Base-by-base conservation (phyloP, 2,797 vertebrate species). In the Myoxocephalus aenaeus region DNA sequence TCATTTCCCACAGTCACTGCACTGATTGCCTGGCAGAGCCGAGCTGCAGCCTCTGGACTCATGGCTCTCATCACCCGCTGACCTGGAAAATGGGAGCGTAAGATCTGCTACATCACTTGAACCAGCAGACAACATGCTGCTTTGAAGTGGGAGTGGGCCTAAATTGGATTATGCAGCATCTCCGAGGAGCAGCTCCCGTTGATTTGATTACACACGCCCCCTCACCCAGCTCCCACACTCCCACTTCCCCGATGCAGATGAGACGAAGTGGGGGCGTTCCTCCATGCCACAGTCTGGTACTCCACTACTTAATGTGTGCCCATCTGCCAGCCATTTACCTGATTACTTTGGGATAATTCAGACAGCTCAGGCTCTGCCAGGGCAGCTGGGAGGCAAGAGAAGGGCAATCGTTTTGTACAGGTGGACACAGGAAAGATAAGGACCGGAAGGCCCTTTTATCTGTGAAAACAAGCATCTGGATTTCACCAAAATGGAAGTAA, bases 131-230 rank as follows among this genome's bases (percentile, higher is more conserved):
- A 85, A 89, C 88, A 84, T 81, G 90, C 84, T 86, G 84, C 92
- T 92, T 95, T 94, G 92, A 94, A 94, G 92, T 90, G 88, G 89
- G 84, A 92, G 84, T 77, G 83, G 81, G 82, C 67, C 70, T 53
- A 86, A 91, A 95, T 94, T 93, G 80, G 92, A 94, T 95, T 94
- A 94, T 71, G 77, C 62, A 83, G 82, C 78, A 84, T 91, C 87
- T 92, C 81, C 44, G 68, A 87, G 79, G 66, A 92, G 88, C 89
- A 86, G 89, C 89, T 90, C 85, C 79, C 34, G 29, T 74, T 90
- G 86, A 95, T 95, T 94, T 91, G 92, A 95, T 95, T 93, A 94
- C 82, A 84, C 56, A 79, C 66, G 15, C 66, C 73, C 74, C 70
- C 81, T 73, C 79, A 53, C 54, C 71, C 83, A 22, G 36, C 78